Conservation (phyloP, 1,140 invertebrate species). For the Ruditapes philippinarum region DNA sequence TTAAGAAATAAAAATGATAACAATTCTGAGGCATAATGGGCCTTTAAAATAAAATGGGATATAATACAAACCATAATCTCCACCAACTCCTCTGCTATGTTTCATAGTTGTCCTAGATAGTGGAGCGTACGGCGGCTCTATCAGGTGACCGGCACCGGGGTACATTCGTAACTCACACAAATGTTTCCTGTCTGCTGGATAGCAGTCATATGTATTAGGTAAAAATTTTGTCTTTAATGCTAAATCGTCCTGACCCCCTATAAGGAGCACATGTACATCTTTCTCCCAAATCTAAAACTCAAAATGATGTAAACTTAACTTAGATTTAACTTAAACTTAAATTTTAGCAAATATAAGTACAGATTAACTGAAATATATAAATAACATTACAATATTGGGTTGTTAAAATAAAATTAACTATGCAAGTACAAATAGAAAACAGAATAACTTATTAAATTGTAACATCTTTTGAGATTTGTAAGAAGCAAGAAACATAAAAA, state of each 20-base stretch:
- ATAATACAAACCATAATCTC: background rate
- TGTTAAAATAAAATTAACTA: background rate
- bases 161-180: constrained; percentile 68
- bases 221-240: constrained; percentile 11
- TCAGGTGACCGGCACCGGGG: constrained; percentile 77
- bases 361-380: background rate
- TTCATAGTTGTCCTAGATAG: constrained; percentile 21
- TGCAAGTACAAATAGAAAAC: no score
- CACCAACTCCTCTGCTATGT: background rate
- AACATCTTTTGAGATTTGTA: no score
- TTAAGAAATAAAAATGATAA: no score
- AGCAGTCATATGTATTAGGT: constrained; percentile 13
- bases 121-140: constrained; percentile 78
- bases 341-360: background rate
- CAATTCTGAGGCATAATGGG: no score
- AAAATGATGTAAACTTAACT: background rate
- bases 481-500: no score
- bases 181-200: constrained; percentile 48
- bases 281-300: constrained; percentile 54
- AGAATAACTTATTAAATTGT: no score
- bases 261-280: constrained; percentile 29
- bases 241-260: constrained; percentile 49
- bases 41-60: no score
- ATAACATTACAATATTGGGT: background rate
- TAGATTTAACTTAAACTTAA: background rate